These are phyloP conservation scores for Drosophila cardini DNA, from an alignment of 1,140 invertebrate species.

Conservation along the genomic window DNA sequence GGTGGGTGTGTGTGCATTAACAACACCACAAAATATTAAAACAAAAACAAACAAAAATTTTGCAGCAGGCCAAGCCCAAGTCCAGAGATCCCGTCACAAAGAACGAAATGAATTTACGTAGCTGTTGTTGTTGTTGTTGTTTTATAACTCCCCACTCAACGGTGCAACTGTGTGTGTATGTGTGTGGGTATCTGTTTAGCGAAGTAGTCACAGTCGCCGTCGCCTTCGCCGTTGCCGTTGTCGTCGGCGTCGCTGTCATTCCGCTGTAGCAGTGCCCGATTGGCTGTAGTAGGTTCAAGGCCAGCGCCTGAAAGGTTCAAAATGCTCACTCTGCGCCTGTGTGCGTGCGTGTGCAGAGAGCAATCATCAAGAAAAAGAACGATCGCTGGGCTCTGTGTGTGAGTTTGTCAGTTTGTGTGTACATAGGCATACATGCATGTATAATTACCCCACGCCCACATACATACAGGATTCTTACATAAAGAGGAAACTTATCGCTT, in stretches of 20 bases:
- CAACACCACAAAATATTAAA: neutral
- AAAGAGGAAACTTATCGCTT: constrained; percentile 58
- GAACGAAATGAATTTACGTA: constrained; percentile 35
- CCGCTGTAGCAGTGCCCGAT: constrained; percentile 31
- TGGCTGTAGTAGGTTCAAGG: constrained; percentile 70
- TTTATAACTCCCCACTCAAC: constrained; percentile 61
- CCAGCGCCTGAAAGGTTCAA: constrained; percentile 77
- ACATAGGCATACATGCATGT: neutral
- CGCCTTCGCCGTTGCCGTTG: constrained; percentile 14
- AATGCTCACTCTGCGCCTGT: constrained; percentile 46
- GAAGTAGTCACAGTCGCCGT: constrained; percentile 39
- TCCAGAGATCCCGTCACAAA: constrained; percentile 19
- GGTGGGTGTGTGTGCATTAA: constrained; percentile 14
- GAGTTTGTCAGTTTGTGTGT: neutral
- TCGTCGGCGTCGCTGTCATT: no score
- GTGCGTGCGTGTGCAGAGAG: constrained; percentile 30
- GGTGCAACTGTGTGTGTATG: constrained; percentile 22
- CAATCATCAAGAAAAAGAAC: constrained; percentile 21
- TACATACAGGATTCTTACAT: constrained; percentile 26
- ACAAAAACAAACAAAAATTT: constrained; percentile 12
- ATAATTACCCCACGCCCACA: constrained; percentile 17
- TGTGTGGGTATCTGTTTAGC: constrained; percentile 63
- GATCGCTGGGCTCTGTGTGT: constrained; percentile 2
- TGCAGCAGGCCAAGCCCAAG: constrained; percentile 22
- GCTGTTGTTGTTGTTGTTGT: constrained; percentile 29